A percentile compares a stretch with the other conserved stretches of the same genome.
These are phyloP conservation scores for Oppia nitens DNA, from an alignment of 1,140 invertebrate genomes.

Conservation along the genomic window DNA sequence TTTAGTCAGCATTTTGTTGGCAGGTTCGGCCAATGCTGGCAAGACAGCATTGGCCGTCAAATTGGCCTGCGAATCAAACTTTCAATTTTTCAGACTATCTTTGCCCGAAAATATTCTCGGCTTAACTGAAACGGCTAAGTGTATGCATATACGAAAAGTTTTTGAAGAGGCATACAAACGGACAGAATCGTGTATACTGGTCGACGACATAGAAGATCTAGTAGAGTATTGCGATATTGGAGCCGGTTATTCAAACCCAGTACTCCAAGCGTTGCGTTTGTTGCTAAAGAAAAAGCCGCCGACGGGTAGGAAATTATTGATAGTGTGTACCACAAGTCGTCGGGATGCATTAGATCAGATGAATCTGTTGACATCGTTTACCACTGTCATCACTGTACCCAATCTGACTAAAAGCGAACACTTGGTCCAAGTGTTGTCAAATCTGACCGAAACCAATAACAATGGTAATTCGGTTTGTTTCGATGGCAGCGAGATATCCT, in stretches of 20 bases:
- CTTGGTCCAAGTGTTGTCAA: slow-evolving; percentile 57
- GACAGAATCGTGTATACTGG: slow-evolving; percentile 79
- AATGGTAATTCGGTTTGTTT: slow-evolving; percentile 46
- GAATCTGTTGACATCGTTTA: slow-evolving; percentile 81
- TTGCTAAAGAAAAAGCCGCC: slow-evolving; percentile 89
- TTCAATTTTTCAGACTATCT: slow-evolving; percentile 94
- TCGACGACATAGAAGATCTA: slow-evolving; percentile 87
- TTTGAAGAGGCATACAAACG: slow-evolving; percentile 99
- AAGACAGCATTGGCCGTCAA: slow-evolving; percentile 91
- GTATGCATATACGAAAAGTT: slow-evolving; percentile 80
- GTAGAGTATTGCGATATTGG: slow-evolving; percentile 90
- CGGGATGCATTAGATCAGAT: slow-evolving; percentile 83
- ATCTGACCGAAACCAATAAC: slow-evolving; percentile 46
- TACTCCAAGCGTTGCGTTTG: slow-evolving; percentile 82
- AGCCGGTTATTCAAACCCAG: slow-evolving; percentile 90
- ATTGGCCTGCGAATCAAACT: slow-evolving; percentile 85
- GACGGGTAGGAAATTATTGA: slow-evolving; percentile 66
- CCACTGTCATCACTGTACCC: slow-evolving; percentile 69
- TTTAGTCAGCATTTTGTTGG: slow-evolving; percentile 71
- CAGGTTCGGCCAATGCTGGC: slow-evolving; percentile 81
- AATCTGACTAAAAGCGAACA: slow-evolving; percentile 72
- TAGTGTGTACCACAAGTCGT: slow-evolving; percentile 77
- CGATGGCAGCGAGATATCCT: slow-evolving; percentile 50
- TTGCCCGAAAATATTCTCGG: slow-evolving; percentile 97
- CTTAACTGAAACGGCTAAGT: slow-evolving; percentile 87